A percentile compares a stretch with the other conserved stretches of the same genome.
These are phyloP conservation scores for Drosophila kuntzei DNA, from an alignment of 2,888 invertebrate genomes.

Conservation along the genomic window DNA sequence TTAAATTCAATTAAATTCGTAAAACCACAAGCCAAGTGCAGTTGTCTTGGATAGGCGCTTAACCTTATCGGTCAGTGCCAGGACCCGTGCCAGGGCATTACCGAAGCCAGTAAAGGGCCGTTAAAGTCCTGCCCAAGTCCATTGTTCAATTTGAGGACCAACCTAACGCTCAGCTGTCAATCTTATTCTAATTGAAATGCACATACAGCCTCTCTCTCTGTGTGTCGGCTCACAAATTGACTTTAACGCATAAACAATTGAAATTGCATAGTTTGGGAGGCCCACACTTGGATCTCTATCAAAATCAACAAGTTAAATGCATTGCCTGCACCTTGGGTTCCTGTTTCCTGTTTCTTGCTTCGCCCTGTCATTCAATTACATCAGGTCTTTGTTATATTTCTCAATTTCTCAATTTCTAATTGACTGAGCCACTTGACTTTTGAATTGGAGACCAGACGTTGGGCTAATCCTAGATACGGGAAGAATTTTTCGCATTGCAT, in stretches of 20 bases:
- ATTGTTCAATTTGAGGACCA: slow-evolving; percentile 45
- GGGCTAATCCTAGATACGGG: slow-evolving; percentile 31
- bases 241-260: slow-evolving; percentile 73
- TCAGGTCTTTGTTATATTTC: slow-evolving; percentile 49
- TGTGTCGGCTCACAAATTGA: slow-evolving; percentile 67
- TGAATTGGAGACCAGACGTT: slow-evolving; percentile 8
- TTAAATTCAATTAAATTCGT: slow-evolving; percentile 78
- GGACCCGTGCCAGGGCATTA: slow-evolving; percentile 16
- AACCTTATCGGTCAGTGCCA: slow-evolving; percentile 58
- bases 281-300: slow-evolving; percentile 3
- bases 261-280: slow-evolving; percentile 41
- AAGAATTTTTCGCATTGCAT: slow-evolving; percentile 19
- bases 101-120: slow-evolving; percentile 37
- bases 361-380: slow-evolving; percentile 36
- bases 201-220: slow-evolving; percentile 29
- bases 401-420: slow-evolving; percentile 57
- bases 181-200: slow-evolving; percentile 72
- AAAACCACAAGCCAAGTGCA: slow-evolving; percentile 76
- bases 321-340: slow-evolving; percentile 26
- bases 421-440: slow-evolving; percentile 44
- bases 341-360: not conserved
- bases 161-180: slow-evolving; percentile 64
- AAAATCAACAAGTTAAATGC: slow-evolving; percentile 75
- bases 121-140: slow-evolving; percentile 13
- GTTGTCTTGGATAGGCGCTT: slow-evolving; percentile 45